These are phyloP conservation scores for Diglossa cyanea DNA, from an alignment of 2,797 vertebrate genomes.

Conservation along the genomic window DNA sequence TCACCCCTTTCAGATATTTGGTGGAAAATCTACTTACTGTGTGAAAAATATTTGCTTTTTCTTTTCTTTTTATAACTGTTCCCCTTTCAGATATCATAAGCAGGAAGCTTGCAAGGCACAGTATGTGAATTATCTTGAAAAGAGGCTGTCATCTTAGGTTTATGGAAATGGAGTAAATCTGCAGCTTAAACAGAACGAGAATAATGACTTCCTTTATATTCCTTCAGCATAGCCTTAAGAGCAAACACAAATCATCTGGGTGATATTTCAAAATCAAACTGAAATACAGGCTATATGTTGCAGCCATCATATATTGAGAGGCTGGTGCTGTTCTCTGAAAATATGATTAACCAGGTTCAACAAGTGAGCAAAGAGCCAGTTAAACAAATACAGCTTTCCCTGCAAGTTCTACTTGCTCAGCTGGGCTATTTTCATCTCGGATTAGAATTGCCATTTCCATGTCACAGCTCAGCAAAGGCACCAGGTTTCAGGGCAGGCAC, in stretches of 20 bases:
- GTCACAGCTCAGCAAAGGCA: background rate
- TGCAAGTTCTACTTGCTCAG: background rate
- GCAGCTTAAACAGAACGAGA: conserved; percentile 41
- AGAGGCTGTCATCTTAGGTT: conserved; percentile 17
- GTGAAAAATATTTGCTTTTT: background rate
- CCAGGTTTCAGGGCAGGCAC: background rate
- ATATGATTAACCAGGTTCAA: background rate
- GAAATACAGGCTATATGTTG: background rate
- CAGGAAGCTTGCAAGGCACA: conserved; percentile 4
- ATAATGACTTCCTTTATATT: conserved; percentile 48
- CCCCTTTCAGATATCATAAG: background rate
- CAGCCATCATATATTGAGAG: background rate
- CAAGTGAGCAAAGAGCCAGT: background rate
- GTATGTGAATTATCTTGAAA: conserved; percentile 51
- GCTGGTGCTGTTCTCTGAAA: background rate
- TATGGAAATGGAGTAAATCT: conserved; percentile 51
- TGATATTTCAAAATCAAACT: conserved; percentile 37
- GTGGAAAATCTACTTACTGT: background rate
- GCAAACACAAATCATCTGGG: conserved; percentile 32
- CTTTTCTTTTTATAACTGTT: background rate
- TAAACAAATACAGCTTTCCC: background rate
- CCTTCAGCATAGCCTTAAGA: background rate
- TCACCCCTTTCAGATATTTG: background rate
- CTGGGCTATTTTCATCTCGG: background rate
- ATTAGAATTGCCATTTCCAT: background rate